Conservation (phyloP, 2,113 vertebrate genomes). For the Rhegmatorhina hoffmannsi region DNA sequence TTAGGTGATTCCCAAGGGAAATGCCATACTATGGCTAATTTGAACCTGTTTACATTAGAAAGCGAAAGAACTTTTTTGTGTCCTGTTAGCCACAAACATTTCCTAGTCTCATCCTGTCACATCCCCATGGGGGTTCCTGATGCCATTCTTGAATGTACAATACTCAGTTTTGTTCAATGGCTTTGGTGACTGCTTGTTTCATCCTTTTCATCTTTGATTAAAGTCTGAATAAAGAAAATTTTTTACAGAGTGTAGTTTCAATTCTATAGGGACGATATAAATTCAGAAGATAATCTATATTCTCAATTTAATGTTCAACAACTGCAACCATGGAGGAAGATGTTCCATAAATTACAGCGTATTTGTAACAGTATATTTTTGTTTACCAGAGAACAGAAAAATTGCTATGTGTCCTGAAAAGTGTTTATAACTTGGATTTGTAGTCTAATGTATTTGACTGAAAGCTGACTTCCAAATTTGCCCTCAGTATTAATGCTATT, state of each 20-base stretch:
- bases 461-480: neutral
- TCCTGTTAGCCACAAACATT: constrained; percentile 56
- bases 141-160: constrained; percentile 34
- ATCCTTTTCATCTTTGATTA: constrained; percentile 57
- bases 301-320: neutral
- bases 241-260: neutral
- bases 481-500: neutral
- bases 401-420: neutral
- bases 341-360: neutral
- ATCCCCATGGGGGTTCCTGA: constrained; percentile 38
- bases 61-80: constrained; percentile 65
- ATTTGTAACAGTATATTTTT: neutral
- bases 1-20: constrained; percentile 49
- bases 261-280: neutral
- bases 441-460: neutral
- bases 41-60: constrained; percentile 70
- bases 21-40: constrained; percentile 26
- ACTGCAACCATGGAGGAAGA: neutral
- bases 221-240: constrained; percentile 13
- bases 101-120: constrained; percentile 26
- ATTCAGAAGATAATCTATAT: constrained; percentile 10
- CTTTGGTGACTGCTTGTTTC: neutral
- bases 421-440: neutral
- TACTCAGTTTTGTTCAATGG: neutral
- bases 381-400: neutral